Evolutionary conservation across 2,113 vertebrate species (phyloP).

Genomic region (Campylorhamphus procurvoides): DNA sequence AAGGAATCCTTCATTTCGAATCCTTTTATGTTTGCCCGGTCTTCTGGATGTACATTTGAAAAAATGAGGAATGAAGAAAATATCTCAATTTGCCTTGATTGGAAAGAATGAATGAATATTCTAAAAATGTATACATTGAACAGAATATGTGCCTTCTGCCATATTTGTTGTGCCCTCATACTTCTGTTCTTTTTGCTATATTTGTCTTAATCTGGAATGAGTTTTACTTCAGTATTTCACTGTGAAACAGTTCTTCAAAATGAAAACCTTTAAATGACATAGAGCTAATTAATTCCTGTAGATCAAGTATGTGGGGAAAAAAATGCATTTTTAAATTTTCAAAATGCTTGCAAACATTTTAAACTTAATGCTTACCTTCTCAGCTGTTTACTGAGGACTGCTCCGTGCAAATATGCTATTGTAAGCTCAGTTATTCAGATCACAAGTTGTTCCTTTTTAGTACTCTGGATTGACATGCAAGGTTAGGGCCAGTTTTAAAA

Average conservation of each 20-base stretch:
- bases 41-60: not conserved
- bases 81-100: not conserved
- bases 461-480: not conserved
- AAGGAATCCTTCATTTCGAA: not conserved
- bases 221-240: not conserved
- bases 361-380: not conserved
- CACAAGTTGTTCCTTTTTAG: not conserved
- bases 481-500: not conserved
- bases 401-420: not conserved
- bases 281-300: not conserved
- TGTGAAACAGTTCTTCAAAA: not conserved
- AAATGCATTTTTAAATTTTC: not conserved
- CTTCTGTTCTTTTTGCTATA: constrained; percentile 8
- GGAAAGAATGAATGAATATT: not conserved
- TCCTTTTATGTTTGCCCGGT: not conserved
- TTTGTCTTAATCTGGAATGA: constrained; percentile 6
- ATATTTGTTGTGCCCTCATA: not conserved
- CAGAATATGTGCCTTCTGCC: not conserved
- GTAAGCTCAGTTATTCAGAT: not conserved
- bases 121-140: not conserved
- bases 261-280: not conserved
- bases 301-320: not conserved
- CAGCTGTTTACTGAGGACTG: not conserved
- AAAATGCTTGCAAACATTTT: not conserved
- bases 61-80: not conserved